Conservation (phyloP, 2,113 vertebrate genomes). For the Xyliphius kryptos region DNA sequence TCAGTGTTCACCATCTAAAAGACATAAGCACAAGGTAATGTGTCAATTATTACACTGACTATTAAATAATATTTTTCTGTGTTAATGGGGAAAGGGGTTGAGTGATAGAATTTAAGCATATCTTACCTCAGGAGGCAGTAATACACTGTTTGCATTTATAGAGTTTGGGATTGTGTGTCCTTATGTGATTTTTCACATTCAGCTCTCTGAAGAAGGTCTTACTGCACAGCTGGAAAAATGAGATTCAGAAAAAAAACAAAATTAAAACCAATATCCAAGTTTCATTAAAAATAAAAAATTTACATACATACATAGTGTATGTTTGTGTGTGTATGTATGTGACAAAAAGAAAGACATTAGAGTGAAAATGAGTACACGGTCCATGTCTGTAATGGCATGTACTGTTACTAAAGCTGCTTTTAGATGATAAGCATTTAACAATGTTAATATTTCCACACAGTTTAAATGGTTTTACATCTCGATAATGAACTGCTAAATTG, state of each 20-base stretch:
- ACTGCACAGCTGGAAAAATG: constrained; percentile 62
- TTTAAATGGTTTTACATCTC: too few species aligned
- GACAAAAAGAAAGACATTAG: too few species aligned
- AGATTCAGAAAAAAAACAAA: not conserved
- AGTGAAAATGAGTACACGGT: too few species aligned
- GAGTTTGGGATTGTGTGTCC: constrained; percentile 67
- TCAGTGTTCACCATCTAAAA: constrained; percentile 22
- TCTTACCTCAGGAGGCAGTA: constrained; percentile 52
- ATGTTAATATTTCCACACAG: too few species aligned
- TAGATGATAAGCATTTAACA: too few species aligned
- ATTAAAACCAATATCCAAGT: not conserved
- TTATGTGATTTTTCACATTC: constrained; percentile 70
- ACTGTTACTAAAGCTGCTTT: too few species aligned
- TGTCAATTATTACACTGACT: not conserved
- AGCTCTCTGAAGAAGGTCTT: constrained; percentile 71
- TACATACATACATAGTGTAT: too few species aligned
- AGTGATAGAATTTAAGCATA: not conserved
- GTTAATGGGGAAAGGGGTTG: too few species aligned
- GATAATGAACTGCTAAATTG: too few species aligned
- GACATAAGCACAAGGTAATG: constrained; percentile 1
- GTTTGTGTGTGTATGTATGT: too few species aligned
- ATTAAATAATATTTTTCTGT: not conserved
- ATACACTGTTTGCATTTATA: constrained; percentile 71
- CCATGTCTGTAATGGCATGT: too few species aligned
- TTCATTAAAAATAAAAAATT: too few species aligned